Conservation (phyloP, 2,888 invertebrate species). For the Hipparchia semele region DNA sequence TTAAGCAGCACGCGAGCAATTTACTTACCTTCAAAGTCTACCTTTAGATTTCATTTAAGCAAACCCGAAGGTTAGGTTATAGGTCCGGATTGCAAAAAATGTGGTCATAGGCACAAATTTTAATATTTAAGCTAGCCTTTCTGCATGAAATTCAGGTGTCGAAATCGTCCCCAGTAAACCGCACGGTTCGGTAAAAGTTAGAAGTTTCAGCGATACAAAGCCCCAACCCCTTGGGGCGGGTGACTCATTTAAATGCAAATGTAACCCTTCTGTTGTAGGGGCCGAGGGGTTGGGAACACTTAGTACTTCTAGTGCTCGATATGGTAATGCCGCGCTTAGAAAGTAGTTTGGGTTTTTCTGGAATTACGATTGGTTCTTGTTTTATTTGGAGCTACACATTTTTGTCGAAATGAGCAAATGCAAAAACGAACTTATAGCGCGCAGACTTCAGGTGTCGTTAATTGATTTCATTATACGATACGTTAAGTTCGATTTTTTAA, state of each 20-base stretch:
- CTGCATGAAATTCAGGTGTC: background rate
- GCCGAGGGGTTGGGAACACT: background rate
- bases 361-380: too few species aligned
- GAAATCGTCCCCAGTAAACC: background rate
- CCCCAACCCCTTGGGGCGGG: background rate
- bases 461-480: too few species aligned
- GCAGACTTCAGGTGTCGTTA: too few species aligned
- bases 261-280: slow-evolving; percentile 7
- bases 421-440: too few species aligned
- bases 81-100: background rate
- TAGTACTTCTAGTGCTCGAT: slow-evolving; percentile 1
- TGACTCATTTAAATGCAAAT: slow-evolving; percentile 22
- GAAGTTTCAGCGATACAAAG: background rate
- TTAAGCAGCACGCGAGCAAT: too few species aligned
- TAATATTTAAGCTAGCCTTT: background rate
- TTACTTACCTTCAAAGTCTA: too few species aligned
- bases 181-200: background rate
- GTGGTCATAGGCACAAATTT: background rate
- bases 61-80: too few species aligned
- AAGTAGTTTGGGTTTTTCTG: background rate
- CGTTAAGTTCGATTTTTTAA: too few species aligned
- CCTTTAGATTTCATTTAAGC: too few species aligned
- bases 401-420: background rate
- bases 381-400: background rate
- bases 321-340: background rate